Evolutionary conservation across 2,113 vertebrate species (phyloP), one percentile per base, ranked within the genome.

Genomic region (Thamnaconus septentrionalis): DNA sequence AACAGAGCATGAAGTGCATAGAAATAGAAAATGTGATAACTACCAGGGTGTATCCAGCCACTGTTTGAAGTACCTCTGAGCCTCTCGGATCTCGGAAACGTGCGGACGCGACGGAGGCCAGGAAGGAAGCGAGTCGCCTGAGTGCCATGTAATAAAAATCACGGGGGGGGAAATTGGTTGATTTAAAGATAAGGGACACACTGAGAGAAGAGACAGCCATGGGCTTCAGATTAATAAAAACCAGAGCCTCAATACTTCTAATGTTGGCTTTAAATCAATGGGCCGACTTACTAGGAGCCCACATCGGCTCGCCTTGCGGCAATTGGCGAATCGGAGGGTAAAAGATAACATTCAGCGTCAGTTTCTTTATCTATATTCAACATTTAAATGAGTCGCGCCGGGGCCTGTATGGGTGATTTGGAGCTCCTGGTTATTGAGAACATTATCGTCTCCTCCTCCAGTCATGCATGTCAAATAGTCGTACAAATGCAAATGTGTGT

Each of bases 11-110:
- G 84, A 84, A 86, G 75, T 79, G 81, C 80, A 76, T 64, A 85
- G 89, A 89, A 83, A 84, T 82, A 83, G 80, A 88, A 87, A 88
- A 88, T 69, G 66, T 84, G 83, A 86, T 88, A 83, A 89, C 78
- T 81, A 79, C 12, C 64, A 80, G 84, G 68, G 79, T 81, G 81
- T 81, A 79, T 64, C 78, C 81, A 71, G 69, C 64, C 85, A 72
- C 62, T 85, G 84, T 89, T 87, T 89, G 86, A 87, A 87, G 87
- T 81, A 78, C 79, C 76, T 85, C 69, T 53, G 63, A 81, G 74
- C 75, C 64, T 75, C 58, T 31, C 8, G 51, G 73, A 83, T 82
- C 70, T 85, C 74, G 49, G 75, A 80, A 78, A 82, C 18, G 18
- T 31, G 18, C 18, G 18, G 18, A 31, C 18, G 18, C 18, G 18